These are phyloP conservation scores for Chloropsis cyanopogon DNA, from an alignment of 2,113 vertebrate species.

Conservation along the genomic window DNA sequence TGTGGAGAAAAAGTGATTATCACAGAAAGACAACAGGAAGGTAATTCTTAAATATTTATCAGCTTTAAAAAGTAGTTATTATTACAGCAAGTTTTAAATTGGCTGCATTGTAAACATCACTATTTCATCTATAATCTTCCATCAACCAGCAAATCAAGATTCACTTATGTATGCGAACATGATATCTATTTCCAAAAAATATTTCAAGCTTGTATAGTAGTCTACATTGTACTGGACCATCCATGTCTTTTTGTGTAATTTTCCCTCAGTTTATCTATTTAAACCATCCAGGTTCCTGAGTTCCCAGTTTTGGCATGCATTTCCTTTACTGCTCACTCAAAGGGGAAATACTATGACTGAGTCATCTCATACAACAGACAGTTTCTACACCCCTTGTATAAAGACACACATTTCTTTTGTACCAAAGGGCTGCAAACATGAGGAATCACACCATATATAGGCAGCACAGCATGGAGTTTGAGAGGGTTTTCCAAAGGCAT, in stretches of 20 bases:
- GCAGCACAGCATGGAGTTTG: neutral
- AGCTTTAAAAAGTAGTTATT: neutral
- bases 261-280: neutral
- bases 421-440: neutral
- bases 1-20: neutral
- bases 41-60: neutral
- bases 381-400: neutral
- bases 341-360: neutral
- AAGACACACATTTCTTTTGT: neutral
- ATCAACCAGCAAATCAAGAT: neutral
- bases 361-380: neutral
- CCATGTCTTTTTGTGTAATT: neutral
- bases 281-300: neutral
- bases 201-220: neutral
- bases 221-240: neutral
- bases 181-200: neutral
- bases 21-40: neutral
- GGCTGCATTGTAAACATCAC: neutral
- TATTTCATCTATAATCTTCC: neutral
- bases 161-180: neutral
- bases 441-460: neutral
- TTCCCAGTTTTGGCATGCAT: neutral
- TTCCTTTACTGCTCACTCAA: conserved; percentile 1
- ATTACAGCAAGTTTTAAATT: neutral
- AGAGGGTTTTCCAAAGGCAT: neutral